Base-by-base conservation (phyloP, 1,140 invertebrate genomes). In the Augochlora pura region DNA sequence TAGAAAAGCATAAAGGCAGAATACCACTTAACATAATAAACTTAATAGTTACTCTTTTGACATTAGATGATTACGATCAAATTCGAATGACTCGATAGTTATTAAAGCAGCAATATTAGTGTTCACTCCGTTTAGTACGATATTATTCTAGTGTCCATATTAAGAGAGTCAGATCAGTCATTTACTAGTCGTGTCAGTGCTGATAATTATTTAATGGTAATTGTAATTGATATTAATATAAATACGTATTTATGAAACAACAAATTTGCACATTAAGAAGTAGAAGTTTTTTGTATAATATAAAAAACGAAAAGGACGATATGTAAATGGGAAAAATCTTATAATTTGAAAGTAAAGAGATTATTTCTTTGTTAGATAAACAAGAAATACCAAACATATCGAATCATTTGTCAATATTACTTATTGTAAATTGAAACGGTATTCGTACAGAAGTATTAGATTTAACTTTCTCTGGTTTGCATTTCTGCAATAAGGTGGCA, bases 181-280 rank as follows among this genome's bases (percentile, higher is more conserved):
- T 92, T 93, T 92, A 90, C 92, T 93, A 93, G 92, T 93, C 92
- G 90, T 88, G 88, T 92, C 91, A 89, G 86, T 91, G 90, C 82
- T 89, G 83, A 90, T 91, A 90, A 85, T 83, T 89, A 87, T 86
- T 83, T 77, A 83, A 90, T 84, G 83, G 73, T 77, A 73, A 6
- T 70, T 49, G 39, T 39, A 42, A 42, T n/a, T 23, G n/a, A 68
- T 60, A 62, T 66, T 66, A 46, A 39, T 25, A 14, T 42, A 66
- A 46, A 66, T 39, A 39, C 23, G 12, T 23, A 25, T 77, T 72
- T 77, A 18, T 39, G 12, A 64, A 77, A 25, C 59, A 39, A 66
- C 16, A 9, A 21, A 0, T n/a, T n/a, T 4, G 1, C 18, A 42
- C 21, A 67, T 21, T 18, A 32, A 67, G 16, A 66, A 57, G 42